Percentiles rank a stretch among this genome's conserved stretches.
These are phyloP conservation scores for Balearica regulorum DNA, from an alignment of 2,797 vertebrate species.

Conservation along the genomic window DNA sequence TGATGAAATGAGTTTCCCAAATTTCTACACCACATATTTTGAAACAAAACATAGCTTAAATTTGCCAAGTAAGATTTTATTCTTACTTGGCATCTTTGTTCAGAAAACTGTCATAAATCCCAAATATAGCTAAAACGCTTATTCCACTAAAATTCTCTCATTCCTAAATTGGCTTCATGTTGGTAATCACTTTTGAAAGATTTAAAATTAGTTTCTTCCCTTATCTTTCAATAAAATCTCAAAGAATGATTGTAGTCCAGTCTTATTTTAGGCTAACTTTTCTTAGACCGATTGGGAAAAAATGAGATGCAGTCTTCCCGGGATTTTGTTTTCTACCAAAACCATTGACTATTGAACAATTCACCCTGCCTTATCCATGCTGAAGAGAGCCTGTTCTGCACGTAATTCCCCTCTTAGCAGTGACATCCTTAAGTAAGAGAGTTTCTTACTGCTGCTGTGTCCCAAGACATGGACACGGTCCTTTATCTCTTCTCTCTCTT, in stretches of 20 bases:
- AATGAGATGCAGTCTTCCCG: neutral
- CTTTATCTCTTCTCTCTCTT: neutral
- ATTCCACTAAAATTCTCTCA: neutral
- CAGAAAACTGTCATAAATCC: neutral
- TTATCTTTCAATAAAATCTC: neutral
- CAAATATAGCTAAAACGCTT: constrained; percentile 24
- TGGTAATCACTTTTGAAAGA: neutral
- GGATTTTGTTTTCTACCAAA: neutral
- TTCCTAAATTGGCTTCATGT: neutral
- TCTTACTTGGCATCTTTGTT: constrained; percentile 19
- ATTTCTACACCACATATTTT: constrained; percentile 30
- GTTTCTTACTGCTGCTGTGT: neutral
- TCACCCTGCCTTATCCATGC: neutral
- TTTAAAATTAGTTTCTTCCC: neutral
- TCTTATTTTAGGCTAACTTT: neutral
- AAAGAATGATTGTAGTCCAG: neutral
- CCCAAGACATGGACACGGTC: neutral
- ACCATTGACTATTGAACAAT: neutral
- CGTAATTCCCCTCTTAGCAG: neutral
- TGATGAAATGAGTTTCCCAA: neutral
- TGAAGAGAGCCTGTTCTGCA: neutral
- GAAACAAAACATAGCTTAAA: neutral
- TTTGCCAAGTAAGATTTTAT: constrained; percentile 39
- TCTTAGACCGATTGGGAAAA: neutral
- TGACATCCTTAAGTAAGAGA: neutral